A percentile compares a stretch with the other conserved stretches of the same genome.
These are phyloP conservation scores for Salpingus planirostris DNA, from an alignment of 2,888 invertebrate genomes.

Conservation along the genomic window DNA sequence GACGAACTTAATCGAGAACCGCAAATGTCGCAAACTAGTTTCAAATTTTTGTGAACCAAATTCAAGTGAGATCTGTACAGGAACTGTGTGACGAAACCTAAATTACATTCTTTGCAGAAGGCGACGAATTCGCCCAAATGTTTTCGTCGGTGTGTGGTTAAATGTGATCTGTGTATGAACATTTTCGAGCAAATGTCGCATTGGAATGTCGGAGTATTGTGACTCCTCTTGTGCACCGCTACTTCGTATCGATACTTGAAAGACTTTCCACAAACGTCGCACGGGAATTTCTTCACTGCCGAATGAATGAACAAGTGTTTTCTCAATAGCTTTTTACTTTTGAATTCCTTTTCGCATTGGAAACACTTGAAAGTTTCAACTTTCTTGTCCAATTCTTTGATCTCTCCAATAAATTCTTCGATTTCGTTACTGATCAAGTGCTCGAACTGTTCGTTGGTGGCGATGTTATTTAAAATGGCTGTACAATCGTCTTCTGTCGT, in stretches of 20 bases:
- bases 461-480: slow-evolving; percentile 35
- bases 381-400: slow-evolving; percentile 3
- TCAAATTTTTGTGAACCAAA: slow-evolving; percentile 25
- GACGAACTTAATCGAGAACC: slow-evolving; percentile 24
- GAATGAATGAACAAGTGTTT: slow-evolving; percentile 35
- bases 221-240: slow-evolving; percentile 44
- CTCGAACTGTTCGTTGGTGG: slow-evolving; percentile 35
- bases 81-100: slow-evolving; percentile 30
- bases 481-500: slow-evolving; percentile 36
- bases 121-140: slow-evolving; percentile 43
- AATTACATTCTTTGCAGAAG: slow-evolving; percentile 32
- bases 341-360: slow-evolving; percentile 29
- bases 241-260: slow-evolving; percentile 35
- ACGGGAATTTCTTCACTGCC: slow-evolving; percentile 28
- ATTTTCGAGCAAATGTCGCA: slow-evolving; percentile 53
- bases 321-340: slow-evolving; percentile 32
- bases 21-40: slow-evolving; percentile 29
- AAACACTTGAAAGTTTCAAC: slow-evolving; percentile 27
- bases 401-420: slow-evolving; percentile 12
- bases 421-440: slow-evolving; percentile 27
- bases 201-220: slow-evolving; percentile 48
- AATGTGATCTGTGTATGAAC: slow-evolving; percentile 51
- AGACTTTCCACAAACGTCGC: slow-evolving; percentile 33
- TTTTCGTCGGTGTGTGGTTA: slow-evolving; percentile 50
- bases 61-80: slow-evolving; percentile 28